Conservation (phyloP, 2,113 vertebrate species). For the Danionella cerebrum region DNA sequence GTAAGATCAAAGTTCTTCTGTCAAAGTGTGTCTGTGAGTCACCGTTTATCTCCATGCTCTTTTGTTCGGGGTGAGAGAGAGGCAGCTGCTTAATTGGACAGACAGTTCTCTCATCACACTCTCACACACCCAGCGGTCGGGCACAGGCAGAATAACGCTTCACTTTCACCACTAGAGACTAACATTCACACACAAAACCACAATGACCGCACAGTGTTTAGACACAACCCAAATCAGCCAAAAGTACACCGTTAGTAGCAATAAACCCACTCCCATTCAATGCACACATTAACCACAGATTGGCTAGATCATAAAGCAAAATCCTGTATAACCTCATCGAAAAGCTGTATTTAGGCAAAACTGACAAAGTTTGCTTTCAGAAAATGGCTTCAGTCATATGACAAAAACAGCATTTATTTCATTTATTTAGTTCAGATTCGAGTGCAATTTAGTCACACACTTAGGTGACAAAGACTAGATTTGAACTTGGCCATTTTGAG, state of each 20-base stretch:
- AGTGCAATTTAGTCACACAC: no score
- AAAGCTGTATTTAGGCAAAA: not conserved
- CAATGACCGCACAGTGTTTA: not conserved
- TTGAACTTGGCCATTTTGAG: no score
- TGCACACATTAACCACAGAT: not conserved
- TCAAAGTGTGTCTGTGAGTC: slow-evolving; percentile 7
- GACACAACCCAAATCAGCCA: not conserved
- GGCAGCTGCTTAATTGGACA: slow-evolving; percentile 23
- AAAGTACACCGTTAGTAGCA: not conserved
- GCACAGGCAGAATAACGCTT: slow-evolving; percentile 15
- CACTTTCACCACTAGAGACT: not conserved
- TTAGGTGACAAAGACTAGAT: no score
- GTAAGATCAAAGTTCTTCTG: slow-evolving; percentile 11
- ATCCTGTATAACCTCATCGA: not conserved
- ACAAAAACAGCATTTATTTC: no score
- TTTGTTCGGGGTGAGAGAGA: slow-evolving; percentile 19
- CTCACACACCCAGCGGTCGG: slow-evolving; percentile 7
- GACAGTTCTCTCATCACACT: slow-evolving; percentile 18
- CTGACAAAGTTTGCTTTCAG: not conserved
- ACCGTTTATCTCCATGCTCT: slow-evolving; percentile 9
- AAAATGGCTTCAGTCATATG: not conserved
- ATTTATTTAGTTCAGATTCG: not conserved
- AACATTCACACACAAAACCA: not conserved
- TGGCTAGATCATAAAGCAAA: not conserved
- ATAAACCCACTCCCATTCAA: not conserved